phyloP scores from a whole-genome alignment of 1,140 invertebrate genomes.

The Hypsibius dujardini region DNA sequence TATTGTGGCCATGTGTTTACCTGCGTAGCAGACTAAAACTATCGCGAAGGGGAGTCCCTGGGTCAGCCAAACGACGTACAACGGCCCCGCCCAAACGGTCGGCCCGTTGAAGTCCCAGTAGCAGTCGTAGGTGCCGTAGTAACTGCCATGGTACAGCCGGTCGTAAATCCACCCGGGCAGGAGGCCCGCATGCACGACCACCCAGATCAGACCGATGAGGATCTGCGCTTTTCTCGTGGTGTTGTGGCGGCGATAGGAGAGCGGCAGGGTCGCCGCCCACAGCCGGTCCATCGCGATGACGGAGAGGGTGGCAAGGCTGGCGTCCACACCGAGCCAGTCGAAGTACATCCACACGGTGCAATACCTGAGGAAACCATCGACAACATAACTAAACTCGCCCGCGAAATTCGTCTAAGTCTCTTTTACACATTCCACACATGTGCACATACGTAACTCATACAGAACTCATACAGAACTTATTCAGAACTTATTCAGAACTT shows the following conservation, averaged over 20 bases:
- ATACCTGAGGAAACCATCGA: too few species aligned
- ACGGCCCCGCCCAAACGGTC: not conserved
- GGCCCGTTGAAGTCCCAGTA: conserved; percentile 1
- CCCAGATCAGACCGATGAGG: not conserved
- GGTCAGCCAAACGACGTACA: not conserved
- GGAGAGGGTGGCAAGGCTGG: not conserved
- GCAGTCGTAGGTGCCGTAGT: not conserved
- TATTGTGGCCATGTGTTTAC: too few species aligned
- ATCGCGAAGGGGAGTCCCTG: too few species aligned
- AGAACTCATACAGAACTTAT: too few species aligned
- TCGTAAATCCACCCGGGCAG: not conserved
- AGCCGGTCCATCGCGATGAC: not conserved
- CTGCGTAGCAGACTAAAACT: too few species aligned
- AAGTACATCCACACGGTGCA: conserved; percentile 11
- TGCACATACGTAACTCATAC: too few species aligned
- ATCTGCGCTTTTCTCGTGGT: not conserved
- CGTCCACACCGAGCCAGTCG: not conserved
- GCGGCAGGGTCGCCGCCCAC: not conserved
- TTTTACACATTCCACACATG: too few species aligned
- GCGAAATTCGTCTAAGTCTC: too few species aligned
- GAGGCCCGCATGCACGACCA: not conserved
- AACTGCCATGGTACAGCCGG: not conserved
- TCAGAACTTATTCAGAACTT: too few species aligned
- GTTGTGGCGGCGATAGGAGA: not conserved
- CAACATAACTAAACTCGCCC: too few species aligned